Percentiles rank a stretch among this genome's conserved stretches.
Evolutionary conservation across 2,797 vertebrate species (phyloP).

Genomic region (Trichosurus vulpecula): DNA sequence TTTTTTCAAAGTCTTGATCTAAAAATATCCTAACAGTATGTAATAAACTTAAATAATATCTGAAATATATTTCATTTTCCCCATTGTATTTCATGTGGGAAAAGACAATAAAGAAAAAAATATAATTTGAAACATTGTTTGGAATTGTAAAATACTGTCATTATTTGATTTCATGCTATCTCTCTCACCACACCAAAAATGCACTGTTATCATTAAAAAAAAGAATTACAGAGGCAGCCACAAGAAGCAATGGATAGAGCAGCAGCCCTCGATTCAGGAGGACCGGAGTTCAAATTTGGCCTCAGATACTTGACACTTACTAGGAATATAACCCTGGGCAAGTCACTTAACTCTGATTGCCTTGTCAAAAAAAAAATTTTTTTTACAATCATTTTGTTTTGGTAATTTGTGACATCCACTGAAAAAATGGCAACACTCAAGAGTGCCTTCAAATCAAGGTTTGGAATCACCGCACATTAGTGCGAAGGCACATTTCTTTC

Average conservation of each 20-base stretch:
- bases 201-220: background rate
- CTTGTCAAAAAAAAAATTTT: too few species aligned
- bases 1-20: background rate
- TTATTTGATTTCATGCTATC: background rate
- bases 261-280: too few species aligned
- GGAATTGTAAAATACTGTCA: background rate
- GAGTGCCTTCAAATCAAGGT: background rate
- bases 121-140: background rate
- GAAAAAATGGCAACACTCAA: conserved; percentile 7
- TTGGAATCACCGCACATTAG: background rate
- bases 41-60: background rate
- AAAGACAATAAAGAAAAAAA: background rate
- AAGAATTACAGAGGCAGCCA: too few species aligned
- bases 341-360: too few species aligned
- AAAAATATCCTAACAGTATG: background rate
- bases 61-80: background rate
- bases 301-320: too few species aligned
- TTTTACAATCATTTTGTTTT: too few species aligned
- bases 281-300: too few species aligned
- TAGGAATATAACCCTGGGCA: too few species aligned
- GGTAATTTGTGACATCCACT: conserved; percentile 4
- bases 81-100: background rate
- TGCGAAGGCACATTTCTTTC: conserved; percentile 2
- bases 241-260: too few species aligned
- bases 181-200: background rate